Base-by-base conservation (phyloP, 2,888 invertebrate species). In the Andricus quercusramuli region DNA sequence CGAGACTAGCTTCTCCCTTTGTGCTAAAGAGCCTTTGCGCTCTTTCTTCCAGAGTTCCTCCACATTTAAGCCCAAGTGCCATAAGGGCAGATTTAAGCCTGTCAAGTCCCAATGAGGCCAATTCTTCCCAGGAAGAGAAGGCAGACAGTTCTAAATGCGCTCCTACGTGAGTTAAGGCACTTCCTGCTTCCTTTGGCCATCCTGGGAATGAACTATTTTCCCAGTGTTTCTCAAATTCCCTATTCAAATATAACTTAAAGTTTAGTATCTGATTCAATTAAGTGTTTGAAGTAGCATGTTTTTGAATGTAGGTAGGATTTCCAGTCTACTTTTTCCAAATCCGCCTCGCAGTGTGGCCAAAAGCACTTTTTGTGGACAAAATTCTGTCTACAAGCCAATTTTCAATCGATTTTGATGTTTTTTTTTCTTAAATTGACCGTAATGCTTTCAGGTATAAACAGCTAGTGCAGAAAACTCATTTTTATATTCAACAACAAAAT, bases 101-200 rank as follows among this genome's bases (percentile, higher is more conserved):
- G 94, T 99, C 99, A 86, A 99, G 93, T 29, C 99, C 99, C 4
- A 99, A 94, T 0, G 99, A 99, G 0, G 99, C 99, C 83, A 99
- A 93, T 93, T 99, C 99, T 93, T 98, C 98, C 96, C 98, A 97
- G 29, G 98, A 98, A 0, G 98, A 98, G 93, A 99, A 99, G 0
- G 99, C 98, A 0, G 99, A 98, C n/a, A 99, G 94, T 93, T 99
- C 99, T 84, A 99, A 95, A 94, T 99, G 98, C 5, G 99, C 99
- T 29, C 99, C 99, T 8, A 98, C 96, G 91, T 99, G 97, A 0
- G 98, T 97, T 83, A 99, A 93, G 4, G 98, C 99, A 82, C 98
- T 97, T 70, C 97, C 97, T 0, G 97, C 96, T 93, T 99, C 99
- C 95, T 99, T 98, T 1, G 98, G 97, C 99, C 99, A 99, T 51